A percentile compares a stretch with the other conserved stretches of the same genome.
Evolutionary conservation across 2,797 vertebrate genomes (phyloP).

Genomic region (Helicolenus hilgendorfi): DNA sequence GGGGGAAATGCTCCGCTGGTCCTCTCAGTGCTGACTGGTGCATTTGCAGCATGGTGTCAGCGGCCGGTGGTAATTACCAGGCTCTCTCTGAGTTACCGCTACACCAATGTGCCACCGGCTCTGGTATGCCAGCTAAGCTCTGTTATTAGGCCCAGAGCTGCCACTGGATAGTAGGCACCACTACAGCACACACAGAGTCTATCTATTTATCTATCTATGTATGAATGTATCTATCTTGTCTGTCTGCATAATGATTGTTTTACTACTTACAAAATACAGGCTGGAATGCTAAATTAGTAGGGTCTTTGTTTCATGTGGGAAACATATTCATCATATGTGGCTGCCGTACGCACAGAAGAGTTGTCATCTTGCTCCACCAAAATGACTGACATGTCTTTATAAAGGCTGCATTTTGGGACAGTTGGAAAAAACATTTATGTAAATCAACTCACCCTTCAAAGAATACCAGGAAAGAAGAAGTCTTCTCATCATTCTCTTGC

Average conservation of each 20-base stretch:
- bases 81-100: constrained; percentile 77
- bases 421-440: constrained; percentile 26
- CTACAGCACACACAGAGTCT: constrained; percentile 34
- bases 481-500: constrained; percentile 43
- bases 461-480: background rate
- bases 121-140: constrained; percentile 85
- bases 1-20: constrained; percentile 34
- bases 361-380: constrained; percentile 22
- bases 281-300: constrained; percentile 46
- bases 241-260: constrained; percentile 25
- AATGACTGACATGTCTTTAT: constrained; percentile 16
- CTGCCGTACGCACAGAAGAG: constrained; percentile 22
- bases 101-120: constrained; percentile 77
- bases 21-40: constrained; percentile 66
- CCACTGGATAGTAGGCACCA: constrained; percentile 60
- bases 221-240: background rate
- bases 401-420: constrained; percentile 11
- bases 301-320: constrained; percentile 11
- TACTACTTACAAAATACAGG: constrained; percentile 36
- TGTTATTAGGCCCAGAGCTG: constrained; percentile 79
- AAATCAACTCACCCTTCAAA: constrained; percentile 44
- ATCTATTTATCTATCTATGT: background rate
- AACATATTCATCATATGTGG: constrained; percentile 28
- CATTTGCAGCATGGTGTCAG: constrained; percentile 84
- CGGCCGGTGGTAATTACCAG: constrained; percentile 80